A percentile compares a stretch with the other conserved stretches of the same genome.
Evolutionary conservation across 2,797 vertebrate species (phyloP).

Genomic region (Hyperoplus immaculatus): DNA sequence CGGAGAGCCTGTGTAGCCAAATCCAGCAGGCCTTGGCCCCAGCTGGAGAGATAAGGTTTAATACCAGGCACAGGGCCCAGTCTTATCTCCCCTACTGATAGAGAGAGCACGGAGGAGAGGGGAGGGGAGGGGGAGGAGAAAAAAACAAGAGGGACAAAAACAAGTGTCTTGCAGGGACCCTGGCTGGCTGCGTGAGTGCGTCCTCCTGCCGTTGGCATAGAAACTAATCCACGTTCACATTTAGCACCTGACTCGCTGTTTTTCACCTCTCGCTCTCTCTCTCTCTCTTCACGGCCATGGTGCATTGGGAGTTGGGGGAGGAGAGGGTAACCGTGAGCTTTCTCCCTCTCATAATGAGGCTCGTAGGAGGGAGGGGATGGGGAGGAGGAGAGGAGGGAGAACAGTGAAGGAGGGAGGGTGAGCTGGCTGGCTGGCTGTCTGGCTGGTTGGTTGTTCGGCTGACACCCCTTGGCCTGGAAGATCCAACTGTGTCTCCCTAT

Average conservation of each 20-base stretch:
- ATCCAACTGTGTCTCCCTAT: constrained; percentile 72
- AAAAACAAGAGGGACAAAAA: constrained; percentile 82
- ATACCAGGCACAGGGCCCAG: constrained; percentile 78
- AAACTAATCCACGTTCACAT: constrained; percentile 88
- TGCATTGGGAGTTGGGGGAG: constrained; percentile 65
- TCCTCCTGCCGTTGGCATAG: constrained; percentile 87
- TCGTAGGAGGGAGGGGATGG: constrained; percentile 57
- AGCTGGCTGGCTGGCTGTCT: constrained; percentile 31
- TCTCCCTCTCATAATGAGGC: constrained; percentile 82
- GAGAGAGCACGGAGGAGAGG: constrained; percentile 69
- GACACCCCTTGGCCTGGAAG: constrained; percentile 72
- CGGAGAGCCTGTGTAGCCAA: constrained; percentile 71
- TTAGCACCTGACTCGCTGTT: constrained; percentile 84
- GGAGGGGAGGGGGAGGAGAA: constrained; percentile 43
- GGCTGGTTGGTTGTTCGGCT: constrained; percentile 39
- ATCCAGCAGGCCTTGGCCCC: constrained; percentile 81
- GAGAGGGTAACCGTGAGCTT: constrained; percentile 63
- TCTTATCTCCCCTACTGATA: constrained; percentile 81
- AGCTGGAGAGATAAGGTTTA: constrained; percentile 84
- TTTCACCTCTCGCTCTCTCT: constrained; percentile 43
- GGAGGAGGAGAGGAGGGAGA: not conserved
- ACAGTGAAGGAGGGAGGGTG: constrained; percentile 24
- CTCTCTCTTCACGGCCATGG: constrained; percentile 54
- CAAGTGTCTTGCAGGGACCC: constrained; percentile 83
- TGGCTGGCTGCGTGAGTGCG: constrained; percentile 78